Evolutionary conservation across 1,140 invertebrate species (phyloP).

Genomic region (Branchinecta lindahli): DNA sequence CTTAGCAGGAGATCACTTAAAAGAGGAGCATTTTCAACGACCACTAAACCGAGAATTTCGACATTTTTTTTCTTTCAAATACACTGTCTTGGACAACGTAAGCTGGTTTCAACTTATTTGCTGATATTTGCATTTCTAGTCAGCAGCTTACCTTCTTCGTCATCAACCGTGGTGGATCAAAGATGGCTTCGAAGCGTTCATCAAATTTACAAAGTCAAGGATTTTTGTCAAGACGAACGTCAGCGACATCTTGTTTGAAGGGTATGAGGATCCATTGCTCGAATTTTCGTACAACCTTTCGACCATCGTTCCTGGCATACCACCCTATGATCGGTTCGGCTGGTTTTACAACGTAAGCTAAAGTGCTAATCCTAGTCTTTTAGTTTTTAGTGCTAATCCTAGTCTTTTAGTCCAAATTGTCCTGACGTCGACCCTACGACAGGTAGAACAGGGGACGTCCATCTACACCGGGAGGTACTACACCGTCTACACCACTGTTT

Average conservation of each 20-base stretch:
- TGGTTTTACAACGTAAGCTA: conserved; percentile 60
- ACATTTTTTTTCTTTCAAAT: too few species aligned
- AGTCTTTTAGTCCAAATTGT: too few species aligned
- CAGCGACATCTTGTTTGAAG: conserved; percentile 56
- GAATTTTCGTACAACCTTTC: conserved; percentile 43
- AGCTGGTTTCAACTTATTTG: too few species aligned
- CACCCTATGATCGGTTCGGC: conserved; percentile 53
- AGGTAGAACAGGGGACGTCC: too few species aligned
- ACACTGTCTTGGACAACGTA: too few species aligned
- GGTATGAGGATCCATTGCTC: conserved; percentile 52
- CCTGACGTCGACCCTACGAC: too few species aligned
- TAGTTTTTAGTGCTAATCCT: neutral
- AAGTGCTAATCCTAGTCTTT: neutral
- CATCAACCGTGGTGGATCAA: conserved; percentile 32
- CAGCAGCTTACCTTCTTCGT: conserved; percentile 42
- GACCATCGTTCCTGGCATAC: conserved; percentile 32
- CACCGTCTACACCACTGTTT: too few species aligned
- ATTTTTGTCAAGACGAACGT: conserved; percentile 46
- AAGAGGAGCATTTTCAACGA: too few species aligned
- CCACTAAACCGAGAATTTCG: too few species aligned
- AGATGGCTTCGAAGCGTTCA: conserved; percentile 18
- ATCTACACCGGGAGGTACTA: too few species aligned
- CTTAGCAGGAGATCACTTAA: too few species aligned
- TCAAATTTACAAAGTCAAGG: conserved; percentile 31
- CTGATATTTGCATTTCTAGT: conserved; percentile 32